Base-by-base conservation (phyloP, 2,113 vertebrate genomes). In the Chlorocebus sabaeus region DNA sequence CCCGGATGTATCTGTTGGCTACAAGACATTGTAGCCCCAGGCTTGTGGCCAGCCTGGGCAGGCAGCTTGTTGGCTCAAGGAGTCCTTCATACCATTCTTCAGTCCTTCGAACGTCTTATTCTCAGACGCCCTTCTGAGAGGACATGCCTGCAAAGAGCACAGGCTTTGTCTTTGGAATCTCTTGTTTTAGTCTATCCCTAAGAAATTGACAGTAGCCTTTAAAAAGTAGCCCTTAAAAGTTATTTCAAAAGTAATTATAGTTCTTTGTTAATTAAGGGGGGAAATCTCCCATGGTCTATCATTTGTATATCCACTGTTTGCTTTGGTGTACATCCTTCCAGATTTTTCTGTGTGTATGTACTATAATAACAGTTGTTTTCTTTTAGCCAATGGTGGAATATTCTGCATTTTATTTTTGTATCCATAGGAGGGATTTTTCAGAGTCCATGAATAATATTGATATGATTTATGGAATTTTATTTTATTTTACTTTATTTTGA, bases 11-110 rank as follows among this genome's bases (percentile, higher is more conserved):
- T 86, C 92, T 95, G 67, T n/a, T 17, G 59, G 59, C 87, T 27
- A 2, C 8, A 9, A 22, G 67, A 79, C 45, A 30, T 32, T 22
- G 22, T 92, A 82, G 86, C 61, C 78, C 75, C 43, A 87, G 94
- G 97, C 90, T 72, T 30, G 38, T 27, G 61, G 94, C 89, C 92
- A 91, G 35, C 55, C 25, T 55, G 59, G 90, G 72, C 96, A 80
- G 70, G 91, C 84, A 64, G 93, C 68, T 89, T 68, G 1, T 81
- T 95, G 93, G 93, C 87, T 81, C 25, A 2, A 20, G 61, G 72
- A 94, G 16, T 61, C 72, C 45, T 61, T 72, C 64, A 13, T 78
- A 4, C 64, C 80, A 3, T 91, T 75, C 17, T 45, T 78, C 48
- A 25, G 57, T 55, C 61, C 61, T 30, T 64, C 5, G 12, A 64